Evolutionary conservation across 2,888 invertebrate species (phyloP).

Genomic region (Apomyelois bistriatella): DNA sequence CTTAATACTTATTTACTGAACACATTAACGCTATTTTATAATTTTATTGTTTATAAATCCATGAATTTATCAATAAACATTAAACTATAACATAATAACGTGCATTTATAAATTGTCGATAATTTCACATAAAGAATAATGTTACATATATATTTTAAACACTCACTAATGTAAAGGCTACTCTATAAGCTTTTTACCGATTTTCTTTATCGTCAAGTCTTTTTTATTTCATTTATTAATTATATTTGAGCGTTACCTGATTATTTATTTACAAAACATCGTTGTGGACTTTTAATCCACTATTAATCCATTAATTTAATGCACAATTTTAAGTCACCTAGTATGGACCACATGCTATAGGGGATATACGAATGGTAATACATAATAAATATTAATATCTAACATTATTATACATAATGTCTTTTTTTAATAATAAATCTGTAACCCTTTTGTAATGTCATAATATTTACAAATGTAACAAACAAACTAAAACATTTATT

Average conservation of each 20-base stretch:
- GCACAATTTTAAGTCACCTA: constrained; percentile 78
- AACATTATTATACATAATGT: constrained; percentile 11
- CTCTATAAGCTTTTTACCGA: constrained; percentile 63
- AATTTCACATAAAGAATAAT: constrained; percentile 31
- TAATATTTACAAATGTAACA: constrained; percentile 34
- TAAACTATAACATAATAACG: constrained; percentile 42
- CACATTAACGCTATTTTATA: constrained; percentile 56
- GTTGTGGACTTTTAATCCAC: constrained; percentile 47
- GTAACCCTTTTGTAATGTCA: constrained; percentile 29
- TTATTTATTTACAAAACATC: constrained; percentile 63
- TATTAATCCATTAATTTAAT: constrained; percentile 68
- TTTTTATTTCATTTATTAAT: constrained; percentile 64
- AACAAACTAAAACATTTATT: constrained; percentile 24
- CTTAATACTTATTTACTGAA: constrained; percentile 52
- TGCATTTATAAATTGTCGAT: constrained; percentile 51
- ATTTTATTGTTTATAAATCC: constrained; percentile 47
- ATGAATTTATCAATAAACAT: constrained; percentile 41
- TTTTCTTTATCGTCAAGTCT: constrained; percentile 70
- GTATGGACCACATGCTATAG: constrained; percentile 76
- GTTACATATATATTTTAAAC: constrained; percentile 41
- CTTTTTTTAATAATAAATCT: constrained; percentile 19
- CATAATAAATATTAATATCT: constrained; percentile 26
- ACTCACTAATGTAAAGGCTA: constrained; percentile 61
- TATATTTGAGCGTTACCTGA: constrained; percentile 74
- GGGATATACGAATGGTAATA: constrained; percentile 35